Base-by-base conservation (phyloP, 2,797 vertebrate species). In the Neomorphus geoffroyi region DNA sequence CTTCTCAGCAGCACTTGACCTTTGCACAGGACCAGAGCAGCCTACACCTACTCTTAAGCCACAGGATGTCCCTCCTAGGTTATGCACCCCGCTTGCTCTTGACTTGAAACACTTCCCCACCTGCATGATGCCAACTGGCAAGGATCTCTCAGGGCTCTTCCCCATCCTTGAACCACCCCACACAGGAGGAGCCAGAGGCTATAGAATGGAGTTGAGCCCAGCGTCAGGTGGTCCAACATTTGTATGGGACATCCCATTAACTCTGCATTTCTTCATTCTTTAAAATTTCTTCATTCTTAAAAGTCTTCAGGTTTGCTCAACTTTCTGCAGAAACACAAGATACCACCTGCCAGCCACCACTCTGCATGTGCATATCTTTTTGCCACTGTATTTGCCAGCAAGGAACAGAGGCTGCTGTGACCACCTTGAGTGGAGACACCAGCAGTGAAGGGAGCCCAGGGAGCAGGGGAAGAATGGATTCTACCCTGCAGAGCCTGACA, bases 401-500 rank as follows among this genome's bases (percentile, higher is more conserved):
- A 50, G 57, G 8, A 57, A 22, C 1, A 5, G 23, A 30, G 66
- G 43, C 17, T 39, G 51, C 81, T 57, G 8, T 48, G 18, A 32
- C 28, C 13, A 26, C 2, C 0, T 7, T 41, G 32, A 54, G 60
- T 11, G 14, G 65, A 86, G 62, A 37, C 13, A 48, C 14, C 37
- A 32, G 61, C n/a, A 67, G 45, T 5, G 14, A 86, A 71, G 32
- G 27, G 27, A 89, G 61, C 13, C 22, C 39, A 58, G 46, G 18
- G 18, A 82, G 32, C 32, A 70, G 13, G 16, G 28, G 21, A 72
- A 74, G 43, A 37, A 50, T 2, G 9, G 54, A 78, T 80, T 12
- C 60, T 8, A 3, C 22, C 19, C 41, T 1, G 2, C 27, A 74
- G 57, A 72, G 56, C 51, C 39, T 1, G 0, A 8, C 0, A 6